Conservation (phyloP, 2,797 vertebrate species). For the Sitta carolinensis region DNA sequence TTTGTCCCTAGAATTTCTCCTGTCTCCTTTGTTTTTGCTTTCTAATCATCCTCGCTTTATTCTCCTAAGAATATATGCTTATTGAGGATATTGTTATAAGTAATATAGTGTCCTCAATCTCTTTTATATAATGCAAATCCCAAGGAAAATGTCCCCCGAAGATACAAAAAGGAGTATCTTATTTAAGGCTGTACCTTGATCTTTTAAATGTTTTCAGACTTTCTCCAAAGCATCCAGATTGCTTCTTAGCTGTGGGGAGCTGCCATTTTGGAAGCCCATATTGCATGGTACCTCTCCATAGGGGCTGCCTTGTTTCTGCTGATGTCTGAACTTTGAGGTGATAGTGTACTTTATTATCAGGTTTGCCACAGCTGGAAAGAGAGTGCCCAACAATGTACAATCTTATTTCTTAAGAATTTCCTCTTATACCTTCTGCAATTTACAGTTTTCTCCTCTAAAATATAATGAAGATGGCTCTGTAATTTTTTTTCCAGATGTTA, state of each 20-base stretch:
- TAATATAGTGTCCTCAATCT: not conserved
- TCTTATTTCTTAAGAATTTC: slow-evolving; percentile 59
- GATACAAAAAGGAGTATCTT: not conserved
- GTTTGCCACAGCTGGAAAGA: slow-evolving; percentile 58
- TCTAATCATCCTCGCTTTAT: not conserved
- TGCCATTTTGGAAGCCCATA: slow-evolving; percentile 56
- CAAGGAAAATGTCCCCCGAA: not conserved
- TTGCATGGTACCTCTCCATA: slow-evolving; percentile 38
- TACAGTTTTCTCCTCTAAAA: slow-evolving; percentile 56
- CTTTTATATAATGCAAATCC: not conserved
- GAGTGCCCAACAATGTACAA: slow-evolving; percentile 26
- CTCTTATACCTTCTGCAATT: slow-evolving; percentile 12
- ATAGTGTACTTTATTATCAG: slow-evolving; percentile 59
- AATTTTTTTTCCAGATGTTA: slow-evolving; percentile 62
- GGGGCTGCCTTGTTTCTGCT: slow-evolving; percentile 60
- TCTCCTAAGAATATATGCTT: not conserved
- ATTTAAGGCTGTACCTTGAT: slow-evolving; percentile 26
- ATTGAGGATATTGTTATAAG: not conserved
- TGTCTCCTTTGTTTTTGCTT: slow-evolving; percentile 39
- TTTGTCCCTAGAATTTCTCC: slow-evolving; percentile 43
- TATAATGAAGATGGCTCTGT: slow-evolving; percentile 46
- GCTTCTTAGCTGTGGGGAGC: not conserved
- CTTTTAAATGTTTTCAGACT: slow-evolving; percentile 37
- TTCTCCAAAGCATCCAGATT: slow-evolving; percentile 35
- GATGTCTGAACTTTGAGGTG: slow-evolving; percentile 46